Conservation (phyloP, 1,140 invertebrate genomes). For the Chionoecetes opilio region DNA sequence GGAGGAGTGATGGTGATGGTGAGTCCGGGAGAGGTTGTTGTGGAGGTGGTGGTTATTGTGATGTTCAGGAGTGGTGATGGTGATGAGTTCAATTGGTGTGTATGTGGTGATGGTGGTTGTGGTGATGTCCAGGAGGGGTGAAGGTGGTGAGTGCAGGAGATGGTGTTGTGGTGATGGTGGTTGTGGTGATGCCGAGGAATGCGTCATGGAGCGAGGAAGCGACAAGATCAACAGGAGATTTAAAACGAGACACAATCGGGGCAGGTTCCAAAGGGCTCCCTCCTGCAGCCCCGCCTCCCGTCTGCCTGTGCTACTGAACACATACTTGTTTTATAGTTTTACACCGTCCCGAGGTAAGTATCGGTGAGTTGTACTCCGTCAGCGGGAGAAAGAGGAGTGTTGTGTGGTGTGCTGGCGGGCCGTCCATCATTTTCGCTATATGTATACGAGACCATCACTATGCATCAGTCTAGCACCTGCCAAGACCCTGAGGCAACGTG, state of each 20-base stretch:
- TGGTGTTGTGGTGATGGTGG: too few species aligned
- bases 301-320: constrained; percentile 45
- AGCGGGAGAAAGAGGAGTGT: neutral
- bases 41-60: too few species aligned
- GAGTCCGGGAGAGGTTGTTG: too few species aligned
- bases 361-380: neutral
- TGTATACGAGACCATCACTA: neutral
- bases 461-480: neutral
- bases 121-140: too few species aligned
- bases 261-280: neutral
- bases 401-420: neutral
- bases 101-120: too few species aligned
- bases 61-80: too few species aligned
- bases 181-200: neutral
- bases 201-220: neutral
- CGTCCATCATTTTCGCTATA: neutral
- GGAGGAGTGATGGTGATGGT: too few species aligned
- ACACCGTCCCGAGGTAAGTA: neutral
- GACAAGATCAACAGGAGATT: neutral
- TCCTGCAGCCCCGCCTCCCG: constrained; percentile 9
- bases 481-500: neutral
- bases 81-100: too few species aligned
- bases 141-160: too few species aligned
- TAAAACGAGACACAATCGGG: constrained; percentile 18
- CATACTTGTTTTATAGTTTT: constrained; percentile 51